phyloP scores from a whole-genome alignment of 2,888 invertebrate genomes.

The Rhagonycha fulva region DNA sequence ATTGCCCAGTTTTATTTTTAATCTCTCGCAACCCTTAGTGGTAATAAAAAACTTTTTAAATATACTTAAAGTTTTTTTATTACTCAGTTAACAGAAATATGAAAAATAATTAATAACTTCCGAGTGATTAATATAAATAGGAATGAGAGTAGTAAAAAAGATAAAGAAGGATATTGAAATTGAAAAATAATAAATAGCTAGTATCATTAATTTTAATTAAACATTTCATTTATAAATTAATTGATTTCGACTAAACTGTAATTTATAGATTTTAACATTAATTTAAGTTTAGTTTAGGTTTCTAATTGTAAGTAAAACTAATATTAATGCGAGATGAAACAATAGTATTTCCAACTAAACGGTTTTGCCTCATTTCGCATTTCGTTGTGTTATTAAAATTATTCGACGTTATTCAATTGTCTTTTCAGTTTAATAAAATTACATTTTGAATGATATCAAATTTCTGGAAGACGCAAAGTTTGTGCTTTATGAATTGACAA shows the following conservation, averaged over 20 bases:
- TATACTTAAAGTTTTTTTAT: background rate
- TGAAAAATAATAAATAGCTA: background rate
- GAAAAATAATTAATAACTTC: background rate
- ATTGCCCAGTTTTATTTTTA: background rate
- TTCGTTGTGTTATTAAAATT: background rate
- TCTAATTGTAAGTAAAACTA: background rate
- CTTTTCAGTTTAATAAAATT: background rate
- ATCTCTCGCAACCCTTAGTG: background rate
- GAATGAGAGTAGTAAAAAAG: background rate
- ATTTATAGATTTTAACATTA: background rate
- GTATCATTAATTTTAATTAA: background rate
- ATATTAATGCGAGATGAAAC: background rate
- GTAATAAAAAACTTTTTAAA: background rate
- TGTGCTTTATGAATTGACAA: constrained; percentile 46
- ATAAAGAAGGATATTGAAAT: background rate
- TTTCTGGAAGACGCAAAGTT: background rate
- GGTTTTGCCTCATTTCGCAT: background rate
- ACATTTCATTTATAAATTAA: background rate
- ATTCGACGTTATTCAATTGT: background rate
- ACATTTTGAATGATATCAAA: background rate
- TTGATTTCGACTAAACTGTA: background rate
- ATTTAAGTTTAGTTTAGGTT: background rate
- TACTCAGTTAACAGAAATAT: background rate
- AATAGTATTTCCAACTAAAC: background rate
- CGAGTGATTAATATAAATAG: background rate